phyloP scores from a whole-genome alignment of 2,888 invertebrate genomes.

The Troides oblongomaculatus region DNA sequence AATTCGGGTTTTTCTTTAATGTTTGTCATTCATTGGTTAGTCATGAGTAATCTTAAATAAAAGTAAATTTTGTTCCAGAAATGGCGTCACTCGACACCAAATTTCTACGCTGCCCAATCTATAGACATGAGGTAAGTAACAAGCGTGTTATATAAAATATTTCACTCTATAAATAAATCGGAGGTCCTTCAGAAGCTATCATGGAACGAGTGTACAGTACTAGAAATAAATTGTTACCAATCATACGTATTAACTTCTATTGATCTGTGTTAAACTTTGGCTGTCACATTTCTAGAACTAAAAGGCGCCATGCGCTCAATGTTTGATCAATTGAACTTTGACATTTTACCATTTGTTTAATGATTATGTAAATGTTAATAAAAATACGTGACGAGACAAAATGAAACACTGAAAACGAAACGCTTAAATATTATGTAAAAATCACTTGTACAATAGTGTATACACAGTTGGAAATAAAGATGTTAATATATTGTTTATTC shows the following conservation, averaged over 20 bases:
- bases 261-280: slow-evolving; percentile 64
- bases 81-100: slow-evolving; percentile 74
- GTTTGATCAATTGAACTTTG: slow-evolving; percentile 57
- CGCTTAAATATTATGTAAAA: too few species aligned
- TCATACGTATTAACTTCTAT: slow-evolving; percentile 64
- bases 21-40: not conserved
- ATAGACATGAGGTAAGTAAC: slow-evolving; percentile 67
- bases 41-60: not conserved
- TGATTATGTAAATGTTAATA: slow-evolving; percentile 21
- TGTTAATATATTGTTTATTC: slow-evolving; percentile 35
- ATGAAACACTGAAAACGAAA: not conserved
- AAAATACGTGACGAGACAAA: not conserved
- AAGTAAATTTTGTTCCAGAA: slow-evolving; percentile 58
- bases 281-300: slow-evolving; percentile 35
- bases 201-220: slow-evolving; percentile 31
- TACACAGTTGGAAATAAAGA: not conserved
- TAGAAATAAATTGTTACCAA: slow-evolving; percentile 61
- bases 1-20: not conserved
- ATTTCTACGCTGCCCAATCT: slow-evolving; percentile 70
- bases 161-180: slow-evolving; percentile 30
- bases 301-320: slow-evolving; percentile 51
- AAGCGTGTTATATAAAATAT: slow-evolving; percentile 16
- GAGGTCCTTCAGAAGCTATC: slow-evolving; percentile 2
- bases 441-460: not conserved
- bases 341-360: slow-evolving; percentile 44